Conservation (phyloP, 2,888 invertebrate genomes). For the Platypus cylindrus region DNA sequence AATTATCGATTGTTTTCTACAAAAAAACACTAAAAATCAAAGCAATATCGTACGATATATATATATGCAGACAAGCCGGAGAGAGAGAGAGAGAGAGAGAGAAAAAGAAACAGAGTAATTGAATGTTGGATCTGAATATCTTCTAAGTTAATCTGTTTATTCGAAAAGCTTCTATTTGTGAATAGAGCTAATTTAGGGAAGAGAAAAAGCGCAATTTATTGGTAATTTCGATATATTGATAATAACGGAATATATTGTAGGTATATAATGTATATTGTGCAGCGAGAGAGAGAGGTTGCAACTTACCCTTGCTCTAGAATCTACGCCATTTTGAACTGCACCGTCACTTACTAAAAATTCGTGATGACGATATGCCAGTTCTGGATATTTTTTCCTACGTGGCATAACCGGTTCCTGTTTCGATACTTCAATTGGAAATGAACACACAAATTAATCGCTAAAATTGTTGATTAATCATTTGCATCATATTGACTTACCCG, state of each 20-base stretch:
- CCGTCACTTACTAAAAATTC: constrained; percentile 56
- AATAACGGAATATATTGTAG: constrained; percentile 2
- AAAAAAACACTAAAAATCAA: too few relatives aligned
- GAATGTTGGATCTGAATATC: too few relatives aligned
- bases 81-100: too few relatives aligned
- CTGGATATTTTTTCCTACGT: constrained; percentile 79
- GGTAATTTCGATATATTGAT: too few relatives aligned
- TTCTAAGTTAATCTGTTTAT: too few relatives aligned
- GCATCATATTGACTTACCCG: constrained; percentile 20
- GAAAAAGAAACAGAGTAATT: too few relatives aligned
- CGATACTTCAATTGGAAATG: constrained; percentile 32
- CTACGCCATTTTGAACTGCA: constrained; percentile 43
- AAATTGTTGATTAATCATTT: neutral
- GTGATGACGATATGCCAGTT: constrained; percentile 76
- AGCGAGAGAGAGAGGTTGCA: neutral
- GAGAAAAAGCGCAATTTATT: too few relatives aligned
- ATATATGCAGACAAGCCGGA: constrained; percentile 25
- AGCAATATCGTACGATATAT: too few relatives aligned
- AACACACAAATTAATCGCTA: too few relatives aligned
- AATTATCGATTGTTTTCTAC: too few relatives aligned
- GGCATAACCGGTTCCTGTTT: constrained; percentile 74
- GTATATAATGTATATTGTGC: constrained; percentile 1
- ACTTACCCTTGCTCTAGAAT: constrained; percentile 54
- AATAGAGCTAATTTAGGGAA: too few relatives aligned
- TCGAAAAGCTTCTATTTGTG: too few relatives aligned